Conservation (phyloP, 2,888 invertebrate genomes). For the Cremastinae sp. region DNA sequence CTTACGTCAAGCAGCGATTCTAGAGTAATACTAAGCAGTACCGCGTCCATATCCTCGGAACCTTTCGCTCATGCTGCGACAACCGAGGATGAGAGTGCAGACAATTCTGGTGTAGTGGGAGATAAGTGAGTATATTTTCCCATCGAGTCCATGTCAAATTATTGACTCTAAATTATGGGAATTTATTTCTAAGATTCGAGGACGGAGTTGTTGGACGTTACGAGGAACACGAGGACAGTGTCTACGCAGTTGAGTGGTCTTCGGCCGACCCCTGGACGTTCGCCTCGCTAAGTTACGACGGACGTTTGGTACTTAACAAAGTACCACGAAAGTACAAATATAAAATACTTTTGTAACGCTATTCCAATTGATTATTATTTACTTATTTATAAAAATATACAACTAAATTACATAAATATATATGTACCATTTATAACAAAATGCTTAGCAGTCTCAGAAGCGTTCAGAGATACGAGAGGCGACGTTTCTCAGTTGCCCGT, state of each 20-base stretch:
- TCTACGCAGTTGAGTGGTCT: slow-evolving; percentile 98
- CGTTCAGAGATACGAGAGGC: slow-evolving; percentile 92
- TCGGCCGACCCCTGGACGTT: slow-evolving; percentile 99
- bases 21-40: slow-evolving; percentile 92
- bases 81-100: slow-evolving; percentile 78
- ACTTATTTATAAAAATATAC: slow-evolving; percentile 47
- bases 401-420: slow-evolving; percentile 44
- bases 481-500: slow-evolving; percentile 94
- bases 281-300: slow-evolving; percentile 99
- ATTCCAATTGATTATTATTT: slow-evolving; percentile 32
- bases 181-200: slow-evolving; percentile 82
- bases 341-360: slow-evolving; percentile 88
- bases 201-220: slow-evolving; percentile 96
- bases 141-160: neutral
- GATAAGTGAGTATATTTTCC: slow-evolving; percentile 78
- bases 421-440: slow-evolving; percentile 39
- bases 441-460: slow-evolving; percentile 82
- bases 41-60: slow-evolving; percentile 93
- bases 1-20: slow-evolving; percentile 97
- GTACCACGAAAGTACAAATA: slow-evolving; percentile 98
- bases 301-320: slow-evolving; percentile 94
- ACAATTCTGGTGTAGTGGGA: slow-evolving; percentile 64
- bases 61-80: slow-evolving; percentile 83
- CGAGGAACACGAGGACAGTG: slow-evolving; percentile 98
- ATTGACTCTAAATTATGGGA: neutral